These are phyloP conservation scores for Anniella stebbinsi DNA, from an alignment of 2,797 vertebrate genomes.

Conservation along the genomic window DNA sequence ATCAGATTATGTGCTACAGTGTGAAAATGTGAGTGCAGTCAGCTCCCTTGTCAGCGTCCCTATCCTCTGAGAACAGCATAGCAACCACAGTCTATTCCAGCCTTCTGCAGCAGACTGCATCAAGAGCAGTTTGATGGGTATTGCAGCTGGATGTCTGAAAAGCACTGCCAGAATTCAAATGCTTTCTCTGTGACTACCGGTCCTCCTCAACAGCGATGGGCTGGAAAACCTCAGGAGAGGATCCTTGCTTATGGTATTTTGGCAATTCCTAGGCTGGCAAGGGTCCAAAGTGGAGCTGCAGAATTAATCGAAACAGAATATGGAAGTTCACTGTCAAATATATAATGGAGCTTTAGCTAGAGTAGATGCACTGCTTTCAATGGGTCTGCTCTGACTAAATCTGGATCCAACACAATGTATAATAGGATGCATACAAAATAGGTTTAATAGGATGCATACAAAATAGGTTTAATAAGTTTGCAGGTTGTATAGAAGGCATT, in stretches of 20 bases:
- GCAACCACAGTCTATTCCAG: neutral
- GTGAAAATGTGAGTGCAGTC: neutral
- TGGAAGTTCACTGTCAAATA: neutral
- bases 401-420: neutral
- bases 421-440: neutral
- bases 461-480: neutral
- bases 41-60: neutral
- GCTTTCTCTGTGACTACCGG: constrained; percentile 9
- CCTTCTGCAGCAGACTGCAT: neutral
- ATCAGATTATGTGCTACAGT: neutral
- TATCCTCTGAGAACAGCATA: neutral
- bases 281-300: neutral
- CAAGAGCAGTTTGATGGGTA: neutral
- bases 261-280: neutral
- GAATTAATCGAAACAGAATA: constrained; percentile 2
- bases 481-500: neutral
- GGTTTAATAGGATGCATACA: neutral
- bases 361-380: neutral
- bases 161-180: neutral
- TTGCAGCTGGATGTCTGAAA: constrained; percentile 5
- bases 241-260: neutral
- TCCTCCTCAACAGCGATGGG: neutral
- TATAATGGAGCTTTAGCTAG: no score
- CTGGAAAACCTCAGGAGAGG: constrained; percentile 13
- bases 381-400: neutral